phyloP scores from a whole-genome alignment of 2,888 invertebrate genomes.

The Amphipoea lucens region DNA sequence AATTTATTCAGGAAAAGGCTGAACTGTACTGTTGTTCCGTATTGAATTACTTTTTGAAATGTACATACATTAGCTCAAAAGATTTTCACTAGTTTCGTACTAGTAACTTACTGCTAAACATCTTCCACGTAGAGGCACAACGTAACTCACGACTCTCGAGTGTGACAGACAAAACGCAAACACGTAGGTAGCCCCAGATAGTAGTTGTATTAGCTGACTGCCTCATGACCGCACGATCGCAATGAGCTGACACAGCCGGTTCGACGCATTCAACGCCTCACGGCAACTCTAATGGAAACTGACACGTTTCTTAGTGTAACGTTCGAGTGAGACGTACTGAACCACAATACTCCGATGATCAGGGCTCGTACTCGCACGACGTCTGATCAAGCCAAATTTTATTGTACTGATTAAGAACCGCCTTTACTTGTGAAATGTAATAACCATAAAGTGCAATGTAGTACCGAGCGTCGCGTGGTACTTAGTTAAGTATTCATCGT shows the following conservation, averaged over 20 bases:
- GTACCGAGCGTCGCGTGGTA: constrained; percentile 83
- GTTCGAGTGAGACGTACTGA: constrained; percentile 74
- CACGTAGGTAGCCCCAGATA: constrained; percentile 70
- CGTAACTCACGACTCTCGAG: constrained; percentile 59
- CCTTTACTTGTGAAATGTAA: constrained; percentile 85
- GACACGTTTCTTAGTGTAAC: constrained; percentile 77
- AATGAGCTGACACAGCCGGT: constrained; percentile 61
- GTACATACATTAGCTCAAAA: constrained; percentile 79
- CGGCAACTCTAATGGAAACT: constrained; percentile 76
- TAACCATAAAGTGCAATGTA: constrained; percentile 86
- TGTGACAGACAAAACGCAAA: constrained; percentile 63
- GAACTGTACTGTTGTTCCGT: constrained; percentile 79
- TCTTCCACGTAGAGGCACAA: constrained; percentile 71
- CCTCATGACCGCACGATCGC: constrained; percentile 71
- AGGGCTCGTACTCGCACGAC: constrained; percentile 80
- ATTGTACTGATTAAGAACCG: constrained; percentile 88
- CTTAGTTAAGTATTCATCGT: constrained; percentile 87
- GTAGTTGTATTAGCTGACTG: constrained; percentile 78
- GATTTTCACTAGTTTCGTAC: constrained; percentile 67
- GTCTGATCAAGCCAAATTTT: constrained; percentile 88
- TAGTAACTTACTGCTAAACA: constrained; percentile 67
- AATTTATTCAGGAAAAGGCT: constrained; percentile 80
- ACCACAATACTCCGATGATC: constrained; percentile 86
- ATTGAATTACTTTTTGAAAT: constrained; percentile 79
- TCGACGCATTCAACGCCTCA: constrained; percentile 67